Evolutionary conservation across 2,888 invertebrate species (phyloP).

Genomic region (Cataglyphis albicans): DNA sequence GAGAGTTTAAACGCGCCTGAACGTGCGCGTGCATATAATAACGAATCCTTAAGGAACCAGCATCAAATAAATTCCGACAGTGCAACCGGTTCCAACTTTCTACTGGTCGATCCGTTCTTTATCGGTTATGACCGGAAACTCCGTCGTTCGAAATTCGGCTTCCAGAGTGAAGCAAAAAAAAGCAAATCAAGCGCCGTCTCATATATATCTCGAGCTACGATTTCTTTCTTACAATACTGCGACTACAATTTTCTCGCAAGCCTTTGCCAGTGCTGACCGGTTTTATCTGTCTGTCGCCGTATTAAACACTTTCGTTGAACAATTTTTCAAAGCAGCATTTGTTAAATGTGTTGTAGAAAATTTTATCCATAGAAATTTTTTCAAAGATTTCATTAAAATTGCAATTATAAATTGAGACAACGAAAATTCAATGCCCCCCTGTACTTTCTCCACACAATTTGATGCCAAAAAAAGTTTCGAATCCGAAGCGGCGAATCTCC

Average conservation of each 20-base stretch:
- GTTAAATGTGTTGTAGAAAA: background rate
- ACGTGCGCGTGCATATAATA: constrained; percentile 67
- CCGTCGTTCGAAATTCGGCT: constrained; percentile 56
- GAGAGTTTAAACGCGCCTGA: constrained; percentile 64
- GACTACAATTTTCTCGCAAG: background rate
- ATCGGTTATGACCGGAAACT: constrained; percentile 51
- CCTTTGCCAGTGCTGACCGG: constrained; percentile 2
- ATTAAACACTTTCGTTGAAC: constrained; percentile 20
- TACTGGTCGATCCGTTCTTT: constrained; percentile 63
- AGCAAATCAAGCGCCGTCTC: constrained; percentile 2
- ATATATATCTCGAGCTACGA: background rate
- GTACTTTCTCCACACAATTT: constrained; percentile 49
- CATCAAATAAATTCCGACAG: constrained; percentile 67
- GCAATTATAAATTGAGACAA: constrained; percentile 47
- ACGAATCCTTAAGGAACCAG: constrained; percentile 59
- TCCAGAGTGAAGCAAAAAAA: constrained; percentile 18
- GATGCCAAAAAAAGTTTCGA: constrained; percentile 47
- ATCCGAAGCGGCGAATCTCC: constrained; percentile 24
- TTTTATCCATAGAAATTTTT: background rate
- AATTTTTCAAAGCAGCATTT: background rate
- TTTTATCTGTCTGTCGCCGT: constrained; percentile 4
- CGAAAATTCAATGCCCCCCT: constrained; percentile 45
- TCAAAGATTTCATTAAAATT: constrained; percentile 30
- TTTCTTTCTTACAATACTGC: constrained; percentile 13
- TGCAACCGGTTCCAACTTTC: constrained; percentile 72